Percentiles rank a stretch among this genome's conserved stretches.
Conservation (phyloP, 2,888 invertebrate genomes). For the Scaptomyza cyrtandrae region DNA sequence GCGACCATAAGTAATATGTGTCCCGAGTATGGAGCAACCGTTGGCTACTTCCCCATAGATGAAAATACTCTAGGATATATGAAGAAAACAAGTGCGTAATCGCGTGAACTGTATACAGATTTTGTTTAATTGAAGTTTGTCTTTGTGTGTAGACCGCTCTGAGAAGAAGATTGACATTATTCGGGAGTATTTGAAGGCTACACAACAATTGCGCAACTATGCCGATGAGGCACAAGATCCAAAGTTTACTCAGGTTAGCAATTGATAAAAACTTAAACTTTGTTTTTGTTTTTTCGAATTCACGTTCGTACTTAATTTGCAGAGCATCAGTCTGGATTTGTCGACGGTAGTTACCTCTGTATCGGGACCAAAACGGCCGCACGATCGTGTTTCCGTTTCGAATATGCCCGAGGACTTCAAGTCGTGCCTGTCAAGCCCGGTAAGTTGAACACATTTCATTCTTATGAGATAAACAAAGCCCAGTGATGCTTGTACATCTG, state of each 20-base stretch:
- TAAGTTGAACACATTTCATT: slow-evolving; percentile 85
- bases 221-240: slow-evolving; percentile 91
- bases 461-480: slow-evolving; percentile 85
- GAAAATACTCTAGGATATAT: slow-evolving; percentile 92
- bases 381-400: slow-evolving; percentile 95
- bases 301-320: slow-evolving; percentile 15
- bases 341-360: slow-evolving; percentile 96
- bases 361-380: slow-evolving; percentile 98
- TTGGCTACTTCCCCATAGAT: slow-evolving; percentile 97
- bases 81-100: slow-evolving; percentile 89
- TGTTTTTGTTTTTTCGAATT: neutral
- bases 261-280: neutral
- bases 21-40: slow-evolving; percentile 98
- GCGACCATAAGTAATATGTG: slow-evolving; percentile 99
- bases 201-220: slow-evolving; percentile 94
- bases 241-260: slow-evolving; percentile 88
- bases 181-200: slow-evolving; percentile 92
- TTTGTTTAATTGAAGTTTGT: neutral
- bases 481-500: slow-evolving; percentile 82
- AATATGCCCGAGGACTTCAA: slow-evolving; percentile 96
- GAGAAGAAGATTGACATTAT: slow-evolving; percentile 91
- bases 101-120: neutral
- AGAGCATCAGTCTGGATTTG: slow-evolving; percentile 89
- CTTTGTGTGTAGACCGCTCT: slow-evolving; percentile 88
- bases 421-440: slow-evolving; percentile 93